A percentile compares a stretch with the other conserved stretches of the same genome.
phyloP scores from a whole-genome alignment of 2,888 invertebrate species.

The Argyresthia goedartella region DNA sequence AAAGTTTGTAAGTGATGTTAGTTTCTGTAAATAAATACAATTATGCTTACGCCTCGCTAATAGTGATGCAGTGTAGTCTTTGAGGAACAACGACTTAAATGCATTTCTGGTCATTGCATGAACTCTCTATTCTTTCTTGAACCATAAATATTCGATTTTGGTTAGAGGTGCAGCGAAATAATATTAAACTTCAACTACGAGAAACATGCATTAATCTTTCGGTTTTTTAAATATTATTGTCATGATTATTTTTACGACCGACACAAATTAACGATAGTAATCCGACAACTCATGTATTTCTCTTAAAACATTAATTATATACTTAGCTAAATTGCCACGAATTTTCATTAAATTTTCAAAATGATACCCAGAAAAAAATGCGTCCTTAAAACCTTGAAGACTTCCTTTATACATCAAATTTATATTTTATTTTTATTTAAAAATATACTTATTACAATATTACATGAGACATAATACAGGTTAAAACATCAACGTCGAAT shows the following conservation, averaged over 20 bases:
- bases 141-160: too few relatives aligned
- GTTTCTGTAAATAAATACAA: neutral
- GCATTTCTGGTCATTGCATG: conserved; percentile 29
- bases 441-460: conserved; percentile 18
- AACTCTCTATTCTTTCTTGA: too few relatives aligned
- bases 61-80: conserved; percentile 5
- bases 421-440: neutral
- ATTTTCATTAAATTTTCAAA: conserved; percentile 9
- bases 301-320: conserved; percentile 3
- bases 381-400: neutral
- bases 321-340: conserved; percentile 12
- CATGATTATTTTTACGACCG: conserved; percentile 34
- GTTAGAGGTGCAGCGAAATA: conserved; percentile 8
- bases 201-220: conserved; percentile 16
- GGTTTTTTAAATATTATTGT: conserved; percentile 54
- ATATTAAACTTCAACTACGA: neutral
- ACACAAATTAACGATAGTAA: conserved; percentile 17
- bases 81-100: conserved; percentile 49
- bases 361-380: conserved; percentile 13
- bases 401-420: neutral
- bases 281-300: neutral
- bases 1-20: neutral
- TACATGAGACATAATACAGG: conserved; percentile 27
- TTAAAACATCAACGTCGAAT: conserved; percentile 43
- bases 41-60: neutral